phyloP scores from a whole-genome alignment of 2,113 vertebrate genomes.

The Turdus rufiventris region DNA sequence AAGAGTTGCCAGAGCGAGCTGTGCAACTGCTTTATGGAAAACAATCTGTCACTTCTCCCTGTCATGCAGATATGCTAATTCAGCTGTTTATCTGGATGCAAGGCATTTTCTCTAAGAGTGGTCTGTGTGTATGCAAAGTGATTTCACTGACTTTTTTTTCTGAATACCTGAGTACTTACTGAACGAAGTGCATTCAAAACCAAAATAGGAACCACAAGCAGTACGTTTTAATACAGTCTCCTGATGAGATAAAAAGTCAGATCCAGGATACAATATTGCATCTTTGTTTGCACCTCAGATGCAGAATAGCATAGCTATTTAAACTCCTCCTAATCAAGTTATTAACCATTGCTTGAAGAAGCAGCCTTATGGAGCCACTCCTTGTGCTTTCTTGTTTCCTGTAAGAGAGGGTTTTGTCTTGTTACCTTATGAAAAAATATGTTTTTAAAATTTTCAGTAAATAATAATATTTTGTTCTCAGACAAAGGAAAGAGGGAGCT shows the following conservation, averaged over 20 bases:
- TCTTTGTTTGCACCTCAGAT: background rate
- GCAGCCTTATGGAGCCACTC: background rate
- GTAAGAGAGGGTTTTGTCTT: background rate
- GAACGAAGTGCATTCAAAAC: background rate
- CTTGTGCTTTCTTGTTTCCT: background rate
- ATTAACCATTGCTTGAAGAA: background rate
- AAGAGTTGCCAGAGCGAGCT: background rate
- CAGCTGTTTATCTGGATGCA: background rate
- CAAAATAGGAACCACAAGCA: background rate
- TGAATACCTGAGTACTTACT: background rate
- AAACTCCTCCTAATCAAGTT: background rate
- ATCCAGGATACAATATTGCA: background rate
- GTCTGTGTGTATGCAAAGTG: background rate
- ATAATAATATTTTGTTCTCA: background rate
- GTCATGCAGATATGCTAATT: conserved; percentile 14
- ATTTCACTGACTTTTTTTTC: background rate
- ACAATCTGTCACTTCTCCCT: background rate
- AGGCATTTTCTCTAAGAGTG: background rate
- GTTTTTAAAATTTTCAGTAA: background rate
- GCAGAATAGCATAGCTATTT: background rate
- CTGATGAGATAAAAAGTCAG: background rate
- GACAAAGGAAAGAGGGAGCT: background rate
- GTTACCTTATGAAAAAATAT: background rate
- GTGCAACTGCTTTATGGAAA: background rate
- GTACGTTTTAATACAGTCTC: background rate